Base-by-base conservation (phyloP, 1,140 invertebrate genomes). In the Cotesia typhae region DNA sequence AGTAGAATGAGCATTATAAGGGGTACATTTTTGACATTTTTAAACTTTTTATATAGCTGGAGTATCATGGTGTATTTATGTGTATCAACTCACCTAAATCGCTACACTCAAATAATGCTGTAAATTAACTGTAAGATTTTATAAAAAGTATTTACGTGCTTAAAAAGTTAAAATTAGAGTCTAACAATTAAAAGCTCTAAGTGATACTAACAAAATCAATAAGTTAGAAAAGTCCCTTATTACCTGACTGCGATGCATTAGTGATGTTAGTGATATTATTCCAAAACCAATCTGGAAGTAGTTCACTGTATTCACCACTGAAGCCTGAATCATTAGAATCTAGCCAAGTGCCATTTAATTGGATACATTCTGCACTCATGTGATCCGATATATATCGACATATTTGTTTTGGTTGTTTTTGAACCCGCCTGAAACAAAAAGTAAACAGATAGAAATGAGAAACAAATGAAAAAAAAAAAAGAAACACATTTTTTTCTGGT, bases 331-430 rank as follows among this genome's bases (percentile, higher is more conserved):
- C 83, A 74, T 84, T 83, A 60, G 81, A 74, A 55, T 84, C 84
- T 66, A 82, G 77, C 84, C 84, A 87, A 61, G 80, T 84, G 78
- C 86, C 87, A 80, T 90, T 87, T 35, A 89, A 80, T 68, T 89
- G 87, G 59, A 88, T 89, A 78, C 91, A 92, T 80, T 91, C 90
- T 55, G 88, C 85, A 41, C 88, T 88, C 52, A 91, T 82, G 70
- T 91, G 83, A 65, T 89, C 89, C 82, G 90, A 92, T 72, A 92
- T 87, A 67, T 88, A 89, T 70, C 90, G 89, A 82, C 92, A 93
- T 20, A 92, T 84, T 70, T 89, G 88, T 77, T 93, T 91, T 9
- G 88, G 88, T 79, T 92, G 89, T 78, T 88, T 90, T 70, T 89
- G 87, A 61, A 89, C 83, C 83, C 91, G 91, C 91, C 92, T 93